A percentile compares a stretch with the other conserved stretches of the same genome.
Evolutionary conservation across 1,140 invertebrate genomes (phyloP).

Genomic region (Helicoverpa armigera): DNA sequence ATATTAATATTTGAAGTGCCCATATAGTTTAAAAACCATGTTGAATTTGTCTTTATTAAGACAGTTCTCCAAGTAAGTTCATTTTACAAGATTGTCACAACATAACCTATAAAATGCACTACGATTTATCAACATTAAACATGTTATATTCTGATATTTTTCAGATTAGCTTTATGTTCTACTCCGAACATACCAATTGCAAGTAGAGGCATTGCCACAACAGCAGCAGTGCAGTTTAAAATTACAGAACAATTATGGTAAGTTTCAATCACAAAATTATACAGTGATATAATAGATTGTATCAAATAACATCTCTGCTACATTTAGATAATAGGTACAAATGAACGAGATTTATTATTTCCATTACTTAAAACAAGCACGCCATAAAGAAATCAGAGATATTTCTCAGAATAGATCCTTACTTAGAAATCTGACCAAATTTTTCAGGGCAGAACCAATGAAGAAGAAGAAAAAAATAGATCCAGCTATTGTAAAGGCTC

Average conservation of each 20-base stretch:
- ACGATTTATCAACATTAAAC: not conserved
- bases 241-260: slow-evolving; percentile 80
- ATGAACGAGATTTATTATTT: too few species aligned
- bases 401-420: too few species aligned
- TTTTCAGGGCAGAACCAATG: slow-evolving; percentile 90
- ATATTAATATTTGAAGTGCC: slow-evolving; percentile 28
- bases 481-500: slow-evolving; percentile 91
- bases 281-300: not conserved
- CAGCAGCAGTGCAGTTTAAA: slow-evolving; percentile 70
- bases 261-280: slow-evolving; percentile 47
- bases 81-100: slow-evolving; percentile 5
- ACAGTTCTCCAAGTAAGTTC: slow-evolving; percentile 69
- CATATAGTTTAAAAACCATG: slow-evolving; percentile 58
- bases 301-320: too few species aligned
- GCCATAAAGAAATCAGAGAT: too few species aligned
- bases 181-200: slow-evolving; percentile 58
- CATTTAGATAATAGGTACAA: too few species aligned
- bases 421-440: too few species aligned
- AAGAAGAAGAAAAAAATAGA: slow-evolving; percentile 96
- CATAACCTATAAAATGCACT: slow-evolving; percentile 49
- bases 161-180: slow-evolving; percentile 71
- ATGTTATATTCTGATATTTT: slow-evolving; percentile 44
- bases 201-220: slow-evolving; percentile 67
- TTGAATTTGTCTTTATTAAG: slow-evolving; percentile 71
- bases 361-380: too few species aligned